A percentile compares a stretch with the other conserved stretches of the same genome.
Conservation (phyloP, 2,113 vertebrate genomes). For the Phalacrocorax pelagicus region DNA sequence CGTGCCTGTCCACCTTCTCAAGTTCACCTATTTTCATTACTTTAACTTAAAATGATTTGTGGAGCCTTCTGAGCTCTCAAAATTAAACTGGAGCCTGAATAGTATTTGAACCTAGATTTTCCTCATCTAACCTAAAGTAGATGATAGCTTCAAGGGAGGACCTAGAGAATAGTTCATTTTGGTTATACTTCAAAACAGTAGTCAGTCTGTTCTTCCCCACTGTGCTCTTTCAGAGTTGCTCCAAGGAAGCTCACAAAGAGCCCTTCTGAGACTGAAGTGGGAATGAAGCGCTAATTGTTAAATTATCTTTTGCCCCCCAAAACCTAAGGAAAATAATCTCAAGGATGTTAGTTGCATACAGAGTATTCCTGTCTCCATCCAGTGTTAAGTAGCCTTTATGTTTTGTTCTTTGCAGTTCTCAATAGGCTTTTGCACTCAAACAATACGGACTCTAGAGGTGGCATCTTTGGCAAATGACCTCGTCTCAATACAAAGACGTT, state of each 20-base stretch:
- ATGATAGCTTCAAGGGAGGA: constrained; percentile 52
- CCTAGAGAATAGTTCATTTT: constrained; percentile 61
- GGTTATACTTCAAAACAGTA: constrained; percentile 59
- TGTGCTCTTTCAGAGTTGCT: constrained; percentile 57
- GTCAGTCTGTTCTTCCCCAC: constrained; percentile 48
- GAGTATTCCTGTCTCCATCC: constrained; percentile 60
- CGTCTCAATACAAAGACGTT: constrained; percentile 24
- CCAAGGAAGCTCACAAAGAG: constrained; percentile 57
- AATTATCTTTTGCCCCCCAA: constrained; percentile 39
- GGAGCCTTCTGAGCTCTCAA: constrained; percentile 57
- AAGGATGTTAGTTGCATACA: constrained; percentile 59
- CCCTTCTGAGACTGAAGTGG: constrained; percentile 50
- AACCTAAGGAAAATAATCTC: constrained; percentile 55
- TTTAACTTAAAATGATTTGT: constrained; percentile 62
- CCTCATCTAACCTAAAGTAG: constrained; percentile 43
- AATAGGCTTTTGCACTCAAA: constrained; percentile 58
- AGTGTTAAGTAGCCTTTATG: constrained; percentile 58
- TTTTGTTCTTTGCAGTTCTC: constrained; percentile 46
- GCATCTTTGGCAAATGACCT: constrained; percentile 63
- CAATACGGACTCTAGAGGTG: constrained; percentile 61
- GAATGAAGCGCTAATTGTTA: constrained; percentile 71
- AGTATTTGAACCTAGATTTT: constrained; percentile 64
- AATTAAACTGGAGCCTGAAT: constrained; percentile 58
- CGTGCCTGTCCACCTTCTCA: constrained; percentile 64
- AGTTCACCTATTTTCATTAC: constrained; percentile 66